phyloP scores from a whole-genome alignment of 2,113 vertebrate genomes.

The Recurvirostra avosetta region DNA sequence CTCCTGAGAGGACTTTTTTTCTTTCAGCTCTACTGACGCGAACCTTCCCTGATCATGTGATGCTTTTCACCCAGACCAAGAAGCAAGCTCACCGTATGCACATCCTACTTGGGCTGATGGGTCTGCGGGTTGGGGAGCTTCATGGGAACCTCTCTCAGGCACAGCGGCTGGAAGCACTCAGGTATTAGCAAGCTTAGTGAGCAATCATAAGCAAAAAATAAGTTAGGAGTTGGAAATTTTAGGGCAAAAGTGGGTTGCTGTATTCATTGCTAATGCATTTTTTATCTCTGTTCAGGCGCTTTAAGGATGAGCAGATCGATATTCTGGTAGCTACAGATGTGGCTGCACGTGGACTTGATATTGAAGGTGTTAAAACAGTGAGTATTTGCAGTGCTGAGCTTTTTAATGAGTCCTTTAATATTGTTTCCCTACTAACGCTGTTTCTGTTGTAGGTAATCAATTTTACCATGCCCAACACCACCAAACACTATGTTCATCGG shows the following conservation, averaged over 20 bases:
- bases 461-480: slow-evolving; percentile 97
- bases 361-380: slow-evolving; percentile 96
- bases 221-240: not conserved
- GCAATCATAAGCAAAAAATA: too few relatives aligned
- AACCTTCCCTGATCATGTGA: slow-evolving; percentile 94
- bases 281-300: slow-evolving; percentile 77
- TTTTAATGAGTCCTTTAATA: not conserved
- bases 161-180: slow-evolving; percentile 90
- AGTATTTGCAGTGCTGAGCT: not conserved
- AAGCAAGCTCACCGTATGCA: slow-evolving; percentile 97
- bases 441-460: slow-evolving; percentile 86
- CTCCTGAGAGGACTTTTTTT: not conserved
- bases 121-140: slow-evolving; percentile 91
- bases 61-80: slow-evolving; percentile 98
- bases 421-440: not conserved
- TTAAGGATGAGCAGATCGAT: slow-evolving; percentile 98
- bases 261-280: not conserved
- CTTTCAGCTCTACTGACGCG: slow-evolving; percentile 88
- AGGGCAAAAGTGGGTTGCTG: not conserved
- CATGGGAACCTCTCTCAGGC: slow-evolving; percentile 95
- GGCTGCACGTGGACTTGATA: slow-evolving; percentile 94
- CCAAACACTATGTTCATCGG: slow-evolving; percentile 94
- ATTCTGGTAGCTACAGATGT: slow-evolving; percentile 96
- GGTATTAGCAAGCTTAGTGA: slow-evolving; percentile 65
- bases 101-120: slow-evolving; percentile 93